Evolutionary conservation across 2,888 invertebrate genomes (phyloP).

Genomic region (Torymus texanus): DNA sequence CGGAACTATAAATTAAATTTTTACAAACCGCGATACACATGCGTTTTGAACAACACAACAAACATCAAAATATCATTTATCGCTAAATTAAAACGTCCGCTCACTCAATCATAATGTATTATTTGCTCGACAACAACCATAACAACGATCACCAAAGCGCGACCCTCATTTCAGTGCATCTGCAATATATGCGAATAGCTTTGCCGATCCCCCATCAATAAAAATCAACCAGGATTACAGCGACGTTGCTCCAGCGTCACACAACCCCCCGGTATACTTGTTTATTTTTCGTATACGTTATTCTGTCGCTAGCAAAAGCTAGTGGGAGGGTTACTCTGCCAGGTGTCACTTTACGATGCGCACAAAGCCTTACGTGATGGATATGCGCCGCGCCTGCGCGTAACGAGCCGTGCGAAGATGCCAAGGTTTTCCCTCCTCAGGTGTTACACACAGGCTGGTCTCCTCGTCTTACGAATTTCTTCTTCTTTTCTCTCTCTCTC

Average conservation of each 20-base stretch:
- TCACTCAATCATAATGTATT: too few relatives aligned
- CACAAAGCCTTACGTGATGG: conserved; percentile 65
- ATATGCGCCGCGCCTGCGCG: conserved; percentile 64
- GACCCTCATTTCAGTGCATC: too few relatives aligned
- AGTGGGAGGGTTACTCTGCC: conserved; percentile 64
- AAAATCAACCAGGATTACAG: conserved; percentile 65
- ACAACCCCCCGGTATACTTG: conserved; percentile 50
- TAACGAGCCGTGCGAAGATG: conserved; percentile 62
- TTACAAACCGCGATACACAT: too few relatives aligned
- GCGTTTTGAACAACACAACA: too few relatives aligned
- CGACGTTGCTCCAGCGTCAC: conserved; percentile 53
- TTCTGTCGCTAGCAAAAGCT: conserved; percentile 35
- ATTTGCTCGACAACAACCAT: too few relatives aligned
- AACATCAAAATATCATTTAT: too few relatives aligned
- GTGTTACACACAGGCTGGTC: conserved; percentile 35
- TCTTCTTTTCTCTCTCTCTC: not conserved
- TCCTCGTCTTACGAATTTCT: not conserved
- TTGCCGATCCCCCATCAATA: conserved; percentile 61
- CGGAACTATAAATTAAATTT: too few relatives aligned
- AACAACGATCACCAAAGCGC: too few relatives aligned
- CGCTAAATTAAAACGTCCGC: too few relatives aligned
- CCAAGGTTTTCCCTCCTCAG: conserved; percentile 21
- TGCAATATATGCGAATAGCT: too few relatives aligned
- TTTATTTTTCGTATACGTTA: conserved; percentile 63
- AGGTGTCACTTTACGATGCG: conserved; percentile 67